Base-by-base conservation (phyloP, 2,113 vertebrate genomes). In the Herpailurus yagouaroundi region DNA sequence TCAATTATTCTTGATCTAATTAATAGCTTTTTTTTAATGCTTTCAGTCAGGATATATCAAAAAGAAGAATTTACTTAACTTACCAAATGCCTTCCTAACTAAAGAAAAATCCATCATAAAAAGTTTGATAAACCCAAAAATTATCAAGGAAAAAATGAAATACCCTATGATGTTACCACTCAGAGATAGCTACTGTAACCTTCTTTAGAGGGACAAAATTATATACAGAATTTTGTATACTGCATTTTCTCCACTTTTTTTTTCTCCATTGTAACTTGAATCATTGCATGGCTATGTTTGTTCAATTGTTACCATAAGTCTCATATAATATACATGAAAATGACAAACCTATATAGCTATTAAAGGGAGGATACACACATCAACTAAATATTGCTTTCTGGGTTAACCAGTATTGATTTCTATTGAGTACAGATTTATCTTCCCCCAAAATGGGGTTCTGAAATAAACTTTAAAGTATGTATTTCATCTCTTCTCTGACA, bases 91-190 rank as follows among this genome's bases (percentile, higher is more conserved):
- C 55, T 93, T 86, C 18, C 36, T 83, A 87, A 50, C 48, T 87
- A 79, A 86, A 82, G 48, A 88, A 77, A 76, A 95, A 33, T 41
- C 38, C 25, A 83, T 92, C 55, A 86, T 92, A 86, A 85, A 84
- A 57, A 57, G 16, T 48, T 55, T 87, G 38, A 73, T n/a, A 76
- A 91, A 76, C n/a, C 21, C 38, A 21, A 89, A 68, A 82, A 63
- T 79, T 64, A 31, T 77, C 84, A 88, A 64, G 57, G 88, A 96
- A 83, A 64, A 89, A 84, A 52, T 66, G 36, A 92, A 95, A 82
- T 73, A 82, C 33, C 45, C 8, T 55, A 82, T 41, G 31, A 63
- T 82, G 3, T 83, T 60, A 45, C 16, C n/a, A 79, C 31, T 92
- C n/a, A 74, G 29, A 95, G 48, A 80, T 0, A 93, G 60, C 1